A percentile compares a stretch with the other conserved stretches of the same genome.
phyloP scores from a whole-genome alignment of 2,113 vertebrate genomes.

The Vidua macroura region DNA sequence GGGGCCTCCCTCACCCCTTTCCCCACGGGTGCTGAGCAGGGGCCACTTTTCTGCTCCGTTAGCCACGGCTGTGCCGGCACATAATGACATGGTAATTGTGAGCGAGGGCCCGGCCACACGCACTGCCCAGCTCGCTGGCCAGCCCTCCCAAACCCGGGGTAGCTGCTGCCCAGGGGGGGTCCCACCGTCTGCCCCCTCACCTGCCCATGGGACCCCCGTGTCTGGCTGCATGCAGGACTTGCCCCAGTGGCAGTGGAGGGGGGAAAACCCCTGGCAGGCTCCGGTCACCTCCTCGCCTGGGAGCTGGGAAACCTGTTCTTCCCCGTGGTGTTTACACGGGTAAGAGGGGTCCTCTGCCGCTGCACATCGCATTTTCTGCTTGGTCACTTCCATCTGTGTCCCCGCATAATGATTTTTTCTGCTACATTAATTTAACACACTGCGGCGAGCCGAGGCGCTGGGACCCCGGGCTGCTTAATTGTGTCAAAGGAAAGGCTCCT shows the following conservation, averaged over 20 bases:
- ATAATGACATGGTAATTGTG: conserved; percentile 62
- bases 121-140: neutral
- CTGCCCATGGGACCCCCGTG: accelerated
- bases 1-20: neutral
- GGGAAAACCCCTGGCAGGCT: neutral
- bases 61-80: conserved; percentile 38
- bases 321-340: conserved; percentile 67
- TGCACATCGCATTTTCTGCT: conserved; percentile 77
- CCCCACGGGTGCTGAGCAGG: neutral
- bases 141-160: neutral
- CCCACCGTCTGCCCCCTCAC: neutral
- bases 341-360: conserved; percentile 72
- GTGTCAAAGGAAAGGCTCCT: conserved; percentile 63
- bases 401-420: conserved; percentile 84
- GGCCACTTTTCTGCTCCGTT: conserved; percentile 44
- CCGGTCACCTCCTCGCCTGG: neutral
- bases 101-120: conserved; percentile 5
- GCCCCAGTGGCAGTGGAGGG: accelerated
- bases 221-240: accelerated
- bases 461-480: conserved; percentile 77
- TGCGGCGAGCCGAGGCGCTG: conserved; percentile 72
- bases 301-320: conserved; percentile 42
- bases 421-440: conserved; percentile 84
- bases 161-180: neutral
- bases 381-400: conserved; percentile 83